Evolutionary conservation across 2,113 vertebrate species (phyloP), one percentile per base, ranked within the genome.

Genomic region (Axis porcinus): DNA sequence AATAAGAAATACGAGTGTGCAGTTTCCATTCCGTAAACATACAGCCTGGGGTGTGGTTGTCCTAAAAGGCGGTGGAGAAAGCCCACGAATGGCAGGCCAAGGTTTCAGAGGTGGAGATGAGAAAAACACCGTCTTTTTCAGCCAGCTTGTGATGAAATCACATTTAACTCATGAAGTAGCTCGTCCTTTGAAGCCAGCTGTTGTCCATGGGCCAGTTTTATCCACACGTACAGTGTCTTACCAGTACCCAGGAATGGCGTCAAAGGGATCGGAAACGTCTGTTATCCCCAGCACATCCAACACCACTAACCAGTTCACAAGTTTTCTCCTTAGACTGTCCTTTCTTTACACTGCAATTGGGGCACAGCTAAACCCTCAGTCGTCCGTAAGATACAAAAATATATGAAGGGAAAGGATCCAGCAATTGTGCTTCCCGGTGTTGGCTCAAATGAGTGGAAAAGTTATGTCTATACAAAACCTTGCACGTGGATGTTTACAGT

Each of bases 261-360:
- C 64, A 36, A 70, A 70, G 4, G 4, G 19, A 70, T 19, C n/a
- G 2, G 64, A 23, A 6, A 70, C 0, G 17, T 36, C 17, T 21
- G 9, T 70, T 21, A 70, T 21, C 64, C n/a, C 64, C 11, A n/a
- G n/a, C 5, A 2, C 67, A 10, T 23, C 19, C n/a, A 36, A 36
- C n/a, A 36, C 9, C 10, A 1, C 17, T 21, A 1, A 10, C 5
- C n/a, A 70, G 9, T 6, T 23, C 19, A 12, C n/a, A 36, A 21
- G 9, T 36, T 70, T 36, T 36, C 67, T 6, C 9, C 36, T 70
- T 70, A 3, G 5, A 70, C 67, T 70, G n/a, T 70, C n/a, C 4
- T 70, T 74, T 74, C 36, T 7, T 25, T 13, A 25, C 11, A 6
- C 70, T 25, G 21, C 10, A 25, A 2, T 74, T 13, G 36, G 21